These are phyloP conservation scores for Propithecus coquereli DNA, from an alignment of 2,113 vertebrate species.

Conservation along the genomic window DNA sequence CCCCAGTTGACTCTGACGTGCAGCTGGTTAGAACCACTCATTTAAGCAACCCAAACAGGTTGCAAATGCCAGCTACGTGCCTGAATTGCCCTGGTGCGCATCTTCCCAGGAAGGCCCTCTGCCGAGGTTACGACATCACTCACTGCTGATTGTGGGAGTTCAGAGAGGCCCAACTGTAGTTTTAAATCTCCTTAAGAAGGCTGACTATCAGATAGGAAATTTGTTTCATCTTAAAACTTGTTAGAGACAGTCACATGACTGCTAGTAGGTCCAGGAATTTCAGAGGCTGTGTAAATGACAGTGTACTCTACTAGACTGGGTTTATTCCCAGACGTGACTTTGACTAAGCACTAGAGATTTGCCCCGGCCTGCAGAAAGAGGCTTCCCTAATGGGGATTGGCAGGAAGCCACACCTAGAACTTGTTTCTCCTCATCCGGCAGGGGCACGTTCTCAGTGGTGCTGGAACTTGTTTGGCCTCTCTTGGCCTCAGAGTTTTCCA, in stretches of 20 bases:
- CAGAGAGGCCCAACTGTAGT: too few relatives aligned
- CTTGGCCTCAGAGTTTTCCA: neutral
- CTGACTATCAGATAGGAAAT: neutral
- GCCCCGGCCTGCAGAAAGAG: constrained; percentile 8
- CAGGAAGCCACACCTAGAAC: constrained; percentile 62
- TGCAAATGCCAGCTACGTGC: neutral
- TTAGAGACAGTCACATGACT: neutral
- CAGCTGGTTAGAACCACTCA: neutral
- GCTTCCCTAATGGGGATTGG: neutral
- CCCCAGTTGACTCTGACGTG: neutral
- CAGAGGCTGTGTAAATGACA: neutral
- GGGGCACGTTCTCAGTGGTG: neutral
- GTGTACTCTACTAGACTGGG: neutral
- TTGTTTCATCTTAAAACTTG: neutral
- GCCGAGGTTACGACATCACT: neutral
- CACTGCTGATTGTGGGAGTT: neutral
- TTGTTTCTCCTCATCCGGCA: neutral
- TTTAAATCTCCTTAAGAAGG: neutral
- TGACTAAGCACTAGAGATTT: neutral
- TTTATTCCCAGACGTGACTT: neutral
- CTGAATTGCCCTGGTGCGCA: neutral
- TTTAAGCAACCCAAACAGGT: neutral
- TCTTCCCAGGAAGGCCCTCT: neutral
- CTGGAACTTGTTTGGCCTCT: constrained; percentile 48
- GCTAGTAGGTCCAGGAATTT: neutral